Percentiles rank a stretch among this genome's conserved stretches.
phyloP scores from a whole-genome alignment of 1,140 invertebrate genomes.

The Scaptomyza hsui region DNA sequence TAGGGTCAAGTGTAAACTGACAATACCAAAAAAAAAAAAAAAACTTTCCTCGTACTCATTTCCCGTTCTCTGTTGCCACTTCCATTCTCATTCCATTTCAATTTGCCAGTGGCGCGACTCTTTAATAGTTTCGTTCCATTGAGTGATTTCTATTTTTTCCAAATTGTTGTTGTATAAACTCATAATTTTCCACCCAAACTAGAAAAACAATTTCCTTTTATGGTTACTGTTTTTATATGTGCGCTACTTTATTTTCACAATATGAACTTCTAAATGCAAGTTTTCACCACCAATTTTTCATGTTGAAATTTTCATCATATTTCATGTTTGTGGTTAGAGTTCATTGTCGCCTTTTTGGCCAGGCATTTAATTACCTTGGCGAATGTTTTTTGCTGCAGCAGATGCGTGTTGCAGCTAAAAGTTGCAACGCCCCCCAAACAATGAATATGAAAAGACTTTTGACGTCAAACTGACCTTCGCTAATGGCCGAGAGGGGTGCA shows the following conservation, averaged over 20 bases:
- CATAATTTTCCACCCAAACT: conserved; percentile 38
- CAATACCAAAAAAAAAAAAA: not conserved
- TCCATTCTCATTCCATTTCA: conserved; percentile 36
- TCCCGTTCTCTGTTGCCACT: conserved; percentile 10
- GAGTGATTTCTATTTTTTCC: no score
- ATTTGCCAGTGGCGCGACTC: conserved; percentile 27
- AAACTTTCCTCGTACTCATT: conserved; percentile 39
- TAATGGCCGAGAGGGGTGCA: not conserved
- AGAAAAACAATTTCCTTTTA: conserved; percentile 71
- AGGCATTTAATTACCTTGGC: conserved; percentile 58
- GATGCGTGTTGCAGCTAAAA: conserved; percentile 8
- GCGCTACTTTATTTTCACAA: conserved; percentile 19
- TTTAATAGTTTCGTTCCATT: conserved; percentile 64
- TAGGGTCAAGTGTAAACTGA: conserved; percentile 39
- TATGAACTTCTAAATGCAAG: conserved; percentile 28
- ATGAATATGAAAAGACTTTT: conserved; percentile 64
- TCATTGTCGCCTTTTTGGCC: conserved; percentile 60
- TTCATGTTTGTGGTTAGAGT: conserved; percentile 30
- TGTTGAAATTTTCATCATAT: not conserved
- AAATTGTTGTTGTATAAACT: not conserved
- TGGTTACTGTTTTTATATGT: conserved; percentile 21
- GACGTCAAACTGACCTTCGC: conserved; percentile 63
- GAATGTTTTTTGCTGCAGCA: conserved; percentile 53
- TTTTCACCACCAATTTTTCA: conserved; percentile 16
- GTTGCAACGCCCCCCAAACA: conserved; percentile 23